These are phyloP conservation scores for Harmothoe impar DNA, from an alignment of 2,888 invertebrate genomes.

Conservation along the genomic window DNA sequence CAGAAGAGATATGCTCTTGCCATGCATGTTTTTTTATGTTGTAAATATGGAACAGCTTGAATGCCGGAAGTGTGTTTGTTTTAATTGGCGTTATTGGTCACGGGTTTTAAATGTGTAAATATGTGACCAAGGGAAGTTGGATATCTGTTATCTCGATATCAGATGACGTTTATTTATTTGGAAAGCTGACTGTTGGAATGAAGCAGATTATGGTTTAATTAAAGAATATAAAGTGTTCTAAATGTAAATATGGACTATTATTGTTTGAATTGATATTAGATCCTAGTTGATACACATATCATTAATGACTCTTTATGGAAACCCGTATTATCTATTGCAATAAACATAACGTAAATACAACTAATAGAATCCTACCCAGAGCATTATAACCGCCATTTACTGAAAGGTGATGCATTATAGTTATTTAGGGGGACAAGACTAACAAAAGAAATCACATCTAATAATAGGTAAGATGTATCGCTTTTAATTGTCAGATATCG, in stretches of 20 bases:
- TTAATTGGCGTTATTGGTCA: not conserved
- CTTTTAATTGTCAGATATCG: not conserved
- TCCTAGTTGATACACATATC: slow-evolving; percentile 7
- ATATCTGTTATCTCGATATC: not conserved
- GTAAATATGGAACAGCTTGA: slow-evolving; percentile 37
- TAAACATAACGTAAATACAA: not conserved
- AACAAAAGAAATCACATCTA: not conserved
- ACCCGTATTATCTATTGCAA: not conserved
- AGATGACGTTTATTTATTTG: slow-evolving; percentile 42
- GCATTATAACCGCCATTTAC: not conserved
- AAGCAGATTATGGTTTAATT: not conserved
- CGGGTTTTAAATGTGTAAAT: slow-evolving; percentile 25
- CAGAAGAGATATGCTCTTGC: slow-evolving; percentile 43
- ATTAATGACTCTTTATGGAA: not conserved
- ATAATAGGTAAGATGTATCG: not conserved
- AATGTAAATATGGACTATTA: slow-evolving; percentile 7
- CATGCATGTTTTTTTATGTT: slow-evolving; percentile 30
- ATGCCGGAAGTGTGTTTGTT: slow-evolving; percentile 9
- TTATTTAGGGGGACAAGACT: not conserved
- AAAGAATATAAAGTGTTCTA: not conserved
- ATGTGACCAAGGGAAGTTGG: not conserved
- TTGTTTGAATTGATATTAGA: not conserved
- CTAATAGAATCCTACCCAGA: not conserved
- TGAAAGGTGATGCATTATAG: not conserved
- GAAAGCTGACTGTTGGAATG: not conserved